Evolutionary conservation across 2,888 invertebrate genomes (phyloP).

Genomic region (Platycheirus albimanus): DNA sequence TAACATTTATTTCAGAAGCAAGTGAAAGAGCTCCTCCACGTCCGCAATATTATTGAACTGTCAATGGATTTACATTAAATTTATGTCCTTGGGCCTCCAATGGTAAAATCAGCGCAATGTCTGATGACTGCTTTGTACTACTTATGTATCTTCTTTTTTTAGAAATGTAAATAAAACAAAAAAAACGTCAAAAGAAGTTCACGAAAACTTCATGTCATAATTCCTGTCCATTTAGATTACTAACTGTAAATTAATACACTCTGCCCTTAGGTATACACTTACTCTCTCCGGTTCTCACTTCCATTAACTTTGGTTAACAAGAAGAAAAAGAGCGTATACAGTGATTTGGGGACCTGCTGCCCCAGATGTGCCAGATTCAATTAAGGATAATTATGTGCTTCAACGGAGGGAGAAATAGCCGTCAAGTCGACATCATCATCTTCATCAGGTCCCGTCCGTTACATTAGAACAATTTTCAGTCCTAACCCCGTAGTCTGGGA

Average conservation of each 20-base stretch:
- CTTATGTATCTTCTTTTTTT: neutral
- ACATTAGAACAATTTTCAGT: conserved; percentile 49
- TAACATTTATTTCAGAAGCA: conserved; percentile 16
- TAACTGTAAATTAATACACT: conserved; percentile 49
- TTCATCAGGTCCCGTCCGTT: conserved; percentile 51
- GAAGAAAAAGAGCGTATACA: conserved; percentile 4
- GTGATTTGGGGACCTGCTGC: conserved; percentile 48
- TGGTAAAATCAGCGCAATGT: conserved; percentile 1
- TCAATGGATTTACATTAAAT: conserved; percentile 26
- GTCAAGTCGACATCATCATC: conserved; percentile 70
- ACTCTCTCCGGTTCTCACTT: neutral
- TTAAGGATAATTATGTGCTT: conserved; percentile 74
- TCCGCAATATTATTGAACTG: conserved; percentile 1
- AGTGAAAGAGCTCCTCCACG: neutral
- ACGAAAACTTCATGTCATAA: conserved; percentile 47
- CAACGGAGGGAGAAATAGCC: conserved; percentile 73
- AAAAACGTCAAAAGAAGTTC: conserved; percentile 17
- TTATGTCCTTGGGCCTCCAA: neutral
- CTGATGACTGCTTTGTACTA: conserved; percentile 25
- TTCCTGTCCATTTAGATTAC: conserved; percentile 44
- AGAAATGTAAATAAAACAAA: conserved; percentile 7
- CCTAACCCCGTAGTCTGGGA: conserved; percentile 21
- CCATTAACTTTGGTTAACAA: neutral
- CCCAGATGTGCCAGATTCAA: conserved; percentile 73
- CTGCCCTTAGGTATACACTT: conserved; percentile 9